A percentile compares a stretch with the other conserved stretches of the same genome.
Conservation (phyloP, 1,140 invertebrate genomes). For the Phenacoccus solenopsis region DNA sequence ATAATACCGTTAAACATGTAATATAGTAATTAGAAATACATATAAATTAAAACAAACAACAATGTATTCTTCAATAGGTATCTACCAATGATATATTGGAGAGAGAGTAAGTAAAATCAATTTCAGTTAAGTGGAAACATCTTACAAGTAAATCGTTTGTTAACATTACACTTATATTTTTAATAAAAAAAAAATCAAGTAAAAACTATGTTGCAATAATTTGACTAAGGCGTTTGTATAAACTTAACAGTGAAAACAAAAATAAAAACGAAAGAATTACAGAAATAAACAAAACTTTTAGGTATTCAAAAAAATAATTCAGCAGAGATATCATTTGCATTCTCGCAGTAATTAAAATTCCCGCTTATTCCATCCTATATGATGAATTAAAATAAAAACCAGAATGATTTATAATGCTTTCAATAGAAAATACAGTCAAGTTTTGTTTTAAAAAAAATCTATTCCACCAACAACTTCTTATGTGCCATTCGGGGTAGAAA, state of each 20-base stretch:
- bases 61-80: neutral
- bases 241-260: constrained; percentile 3
- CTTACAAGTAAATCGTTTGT: neutral
- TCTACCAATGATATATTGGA: too few relatives aligned
- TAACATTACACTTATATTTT: neutral
- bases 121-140: neutral
- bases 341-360: too few relatives aligned
- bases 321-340: too few relatives aligned
- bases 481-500: too few relatives aligned
- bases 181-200: neutral
- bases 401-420: too few relatives aligned
- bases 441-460: too few relatives aligned
- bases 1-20: neutral
- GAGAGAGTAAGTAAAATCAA: too few relatives aligned
- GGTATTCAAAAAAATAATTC: neutral
- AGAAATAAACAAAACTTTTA: neutral
- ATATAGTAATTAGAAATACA: neutral
- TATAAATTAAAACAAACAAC: constrained; percentile 2
- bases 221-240: neutral
- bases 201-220: neutral
- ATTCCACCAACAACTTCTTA: too few relatives aligned
- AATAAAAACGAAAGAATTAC: neutral
- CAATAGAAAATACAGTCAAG: too few relatives aligned
- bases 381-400: too few relatives aligned
- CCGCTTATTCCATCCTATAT: too few relatives aligned